Percentiles rank a stretch among this genome's conserved stretches.
phyloP scores from a whole-genome alignment of 2,888 invertebrate genomes.

The Xylocampa areola region DNA sequence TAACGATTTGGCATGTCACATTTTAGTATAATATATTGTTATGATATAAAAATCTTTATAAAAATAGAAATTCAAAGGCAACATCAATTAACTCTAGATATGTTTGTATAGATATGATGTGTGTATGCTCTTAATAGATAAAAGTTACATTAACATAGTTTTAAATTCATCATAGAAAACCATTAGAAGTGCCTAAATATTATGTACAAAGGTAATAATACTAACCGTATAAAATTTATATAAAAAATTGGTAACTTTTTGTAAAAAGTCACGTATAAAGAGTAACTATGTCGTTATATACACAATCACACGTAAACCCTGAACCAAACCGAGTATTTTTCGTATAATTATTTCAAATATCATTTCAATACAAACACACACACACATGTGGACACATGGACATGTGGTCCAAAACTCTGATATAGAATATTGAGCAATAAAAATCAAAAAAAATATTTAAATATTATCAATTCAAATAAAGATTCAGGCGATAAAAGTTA shows the following conservation, averaged over 20 bases:
- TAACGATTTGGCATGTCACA: slow-evolving; percentile 54
- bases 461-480: slow-evolving; percentile 5
- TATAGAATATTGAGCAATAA: slow-evolving; percentile 45
- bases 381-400: too few species aligned
- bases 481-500: slow-evolving; percentile 1
- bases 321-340: slow-evolving; percentile 38
- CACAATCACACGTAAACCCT: slow-evolving; percentile 43
- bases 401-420: slow-evolving; percentile 14
- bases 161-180: slow-evolving; percentile 23
- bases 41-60: slow-evolving; percentile 21
- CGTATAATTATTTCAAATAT: slow-evolving; percentile 12
- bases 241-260: slow-evolving; percentile 42
- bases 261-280: slow-evolving; percentile 28
- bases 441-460: slow-evolving; percentile 10
- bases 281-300: slow-evolving; percentile 22
- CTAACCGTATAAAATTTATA: slow-evolving; percentile 18
- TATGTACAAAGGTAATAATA: slow-evolving; percentile 52
- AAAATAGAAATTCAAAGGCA: slow-evolving; percentile 22
- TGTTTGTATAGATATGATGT: not conserved
- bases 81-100: slow-evolving; percentile 6
- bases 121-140: not conserved
- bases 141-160: slow-evolving; percentile 21
- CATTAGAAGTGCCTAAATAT: slow-evolving; percentile 29
- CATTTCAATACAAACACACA: slow-evolving; percentile 16
- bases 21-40: slow-evolving; percentile 40